Percentiles rank a stretch among this genome's conserved stretches.
Conservation (phyloP, 2,888 invertebrate species). For the Leucozona laternaria region DNA sequence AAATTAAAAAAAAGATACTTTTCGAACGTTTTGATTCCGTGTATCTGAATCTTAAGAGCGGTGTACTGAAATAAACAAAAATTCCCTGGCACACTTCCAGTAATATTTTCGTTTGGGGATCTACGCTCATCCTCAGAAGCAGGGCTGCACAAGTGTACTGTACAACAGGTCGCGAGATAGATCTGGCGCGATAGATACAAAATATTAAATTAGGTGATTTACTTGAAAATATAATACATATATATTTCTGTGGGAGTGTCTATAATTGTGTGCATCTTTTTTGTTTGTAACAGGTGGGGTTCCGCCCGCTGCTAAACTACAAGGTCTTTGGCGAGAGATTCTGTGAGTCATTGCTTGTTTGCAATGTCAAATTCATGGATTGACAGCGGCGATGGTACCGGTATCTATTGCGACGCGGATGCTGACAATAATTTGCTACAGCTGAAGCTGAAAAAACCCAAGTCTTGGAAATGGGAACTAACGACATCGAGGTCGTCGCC, state of each 20-base stretch:
- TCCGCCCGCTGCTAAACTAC: conserved; percentile 56
- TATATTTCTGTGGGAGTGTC: conserved; percentile 1
- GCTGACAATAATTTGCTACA: conserved; percentile 83
- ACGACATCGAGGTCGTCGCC: conserved; percentile 86
- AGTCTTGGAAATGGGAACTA: conserved; percentile 86
- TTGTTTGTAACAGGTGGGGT: conserved; percentile 72
- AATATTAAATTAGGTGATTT: conserved; percentile 38
- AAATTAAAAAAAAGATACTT: conserved; percentile 5
- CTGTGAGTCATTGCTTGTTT: conserved; percentile 48
- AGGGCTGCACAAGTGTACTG: too few relatives aligned
- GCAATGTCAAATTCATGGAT: conserved; percentile 74
- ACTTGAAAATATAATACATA: conserved; percentile 4
- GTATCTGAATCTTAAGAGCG: conserved; percentile 36
- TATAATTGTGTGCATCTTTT: conserved; percentile 47
- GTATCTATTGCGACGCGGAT: conserved; percentile 77
- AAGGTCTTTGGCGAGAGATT: conserved; percentile 47
- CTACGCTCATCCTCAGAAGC: conserved; percentile 40
- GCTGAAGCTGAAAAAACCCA: conserved; percentile 85
- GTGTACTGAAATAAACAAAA: conserved; percentile 63
- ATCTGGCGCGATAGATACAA: conserved; percentile 30
- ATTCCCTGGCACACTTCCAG: conserved; percentile 70
- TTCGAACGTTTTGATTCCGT: conserved; percentile 47
- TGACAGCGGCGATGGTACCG: conserved; percentile 71
- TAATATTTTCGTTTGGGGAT: conserved; percentile 38
- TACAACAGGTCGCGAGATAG: conserved; percentile 39